Evolutionary conservation across 2,797 vertebrate species (phyloP), one percentile per base, ranked within the genome.

Genomic region (Enoplosus armatus): DNA sequence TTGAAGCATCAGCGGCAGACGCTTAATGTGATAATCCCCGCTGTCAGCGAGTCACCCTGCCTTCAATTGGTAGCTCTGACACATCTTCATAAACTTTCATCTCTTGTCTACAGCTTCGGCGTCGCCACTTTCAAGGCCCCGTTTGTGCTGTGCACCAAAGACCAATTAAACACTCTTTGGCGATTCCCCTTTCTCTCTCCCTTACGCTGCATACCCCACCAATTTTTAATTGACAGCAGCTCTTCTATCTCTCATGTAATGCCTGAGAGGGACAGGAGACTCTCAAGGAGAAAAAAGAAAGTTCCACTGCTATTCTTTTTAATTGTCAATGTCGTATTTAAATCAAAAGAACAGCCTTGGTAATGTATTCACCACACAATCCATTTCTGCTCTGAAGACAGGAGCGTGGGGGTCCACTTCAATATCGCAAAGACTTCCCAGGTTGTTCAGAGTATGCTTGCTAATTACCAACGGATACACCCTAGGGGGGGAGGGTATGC

Each of bases 391-490:
- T 82, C 63, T 79, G 63, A 76, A 67, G 78, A 79, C 72, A 31
- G 75, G 50, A 71, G 84, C 74, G 48, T 43, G 8, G 70, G 66
- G 63, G 72, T 78, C 75, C 85, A 85, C 83, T 79, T 75, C 60
- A 71, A 82, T 77, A 77, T 45, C 10, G 22, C 72, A 62, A 65
- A 80, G 70, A 73, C 69, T 77, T 75, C 79, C 80, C 65, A 24
- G 70, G 76, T 80, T 85, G 88, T 85, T 85, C 82, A 69, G 66
- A 63, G 82, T 27, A 33, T 22, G 76, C 82, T 67, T 37, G 81
- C 88, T 93, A 95, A 95, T 95, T 94, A 93, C 86, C 60, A 55
- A 75, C 27, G 18, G 63, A 74, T 83, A 63, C 63, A 69, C 83
- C 75, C 84, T 6, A 2, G 47, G 83, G 80, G 80, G 58, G 50